Conservation (phyloP, 2,888 invertebrate species). For the Napeogenes inachia region DNA sequence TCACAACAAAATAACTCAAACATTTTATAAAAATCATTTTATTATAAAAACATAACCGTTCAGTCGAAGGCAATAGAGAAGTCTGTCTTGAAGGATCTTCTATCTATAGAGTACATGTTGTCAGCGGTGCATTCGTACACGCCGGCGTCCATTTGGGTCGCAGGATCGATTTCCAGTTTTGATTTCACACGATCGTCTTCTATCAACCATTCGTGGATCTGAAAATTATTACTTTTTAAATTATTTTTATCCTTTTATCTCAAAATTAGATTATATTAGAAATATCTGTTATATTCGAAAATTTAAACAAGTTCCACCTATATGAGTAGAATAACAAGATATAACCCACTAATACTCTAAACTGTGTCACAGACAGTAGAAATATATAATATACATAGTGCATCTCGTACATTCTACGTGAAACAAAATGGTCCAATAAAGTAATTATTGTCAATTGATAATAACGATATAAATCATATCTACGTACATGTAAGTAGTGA, state of each 20-base stretch:
- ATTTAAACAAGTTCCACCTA: not conserved
- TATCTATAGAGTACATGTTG: slow-evolving; percentile 94
- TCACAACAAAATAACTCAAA: slow-evolving; percentile 1
- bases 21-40: not conserved
- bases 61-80: slow-evolving; percentile 94
- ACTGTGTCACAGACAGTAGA: no score
- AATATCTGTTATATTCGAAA: no score
- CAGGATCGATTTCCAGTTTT: slow-evolving; percentile 95
- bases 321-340: not conserved
- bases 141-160: slow-evolving; percentile 97
- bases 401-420: no score
- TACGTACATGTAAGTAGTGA: slow-evolving; percentile 89
- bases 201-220: slow-evolving; percentile 94
- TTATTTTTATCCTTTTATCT: not conserved
- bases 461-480: not conserved
- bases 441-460: no score
- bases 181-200: slow-evolving; percentile 90
- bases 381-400: no score
- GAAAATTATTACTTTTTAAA: slow-evolving; percentile 21
- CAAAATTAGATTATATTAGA: no score
- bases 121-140: slow-evolving; percentile 96
- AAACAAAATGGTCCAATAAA: no score
- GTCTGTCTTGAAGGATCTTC: slow-evolving; percentile 94
- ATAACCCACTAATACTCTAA: not conserved
- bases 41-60: slow-evolving; percentile 23